phyloP scores from a whole-genome alignment of 2,797 vertebrate genomes.

The Pitangus sulphuratus region DNA sequence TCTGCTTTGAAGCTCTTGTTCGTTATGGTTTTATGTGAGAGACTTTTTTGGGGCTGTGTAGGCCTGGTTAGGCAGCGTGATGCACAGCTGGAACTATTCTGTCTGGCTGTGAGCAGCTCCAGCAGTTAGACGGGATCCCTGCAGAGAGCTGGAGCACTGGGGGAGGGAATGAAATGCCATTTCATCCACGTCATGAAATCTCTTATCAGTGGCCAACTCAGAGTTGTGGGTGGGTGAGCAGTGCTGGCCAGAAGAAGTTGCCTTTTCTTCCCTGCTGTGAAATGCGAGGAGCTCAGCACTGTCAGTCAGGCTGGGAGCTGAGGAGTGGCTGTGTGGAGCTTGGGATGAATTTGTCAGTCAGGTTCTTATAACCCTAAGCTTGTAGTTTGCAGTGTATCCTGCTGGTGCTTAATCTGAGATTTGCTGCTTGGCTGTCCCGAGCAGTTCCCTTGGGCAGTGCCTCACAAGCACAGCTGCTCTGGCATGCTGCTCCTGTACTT shows the following conservation, averaged over 20 bases:
- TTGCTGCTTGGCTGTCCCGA: not conserved
- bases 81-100: slow-evolving; percentile 30
- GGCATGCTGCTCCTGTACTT: not conserved
- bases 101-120: slow-evolving; percentile 18
- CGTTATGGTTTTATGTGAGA: not conserved
- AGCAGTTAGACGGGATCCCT: slow-evolving; percentile 50
- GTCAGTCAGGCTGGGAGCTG: slow-evolving; percentile 9
- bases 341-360: slow-evolving; percentile 2
- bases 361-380: not conserved
- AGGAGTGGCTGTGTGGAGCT: not conserved
- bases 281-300: not conserved
- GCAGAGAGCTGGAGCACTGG: slow-evolving; percentile 33
- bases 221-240: slow-evolving; percentile 22
- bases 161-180: slow-evolving; percentile 50
- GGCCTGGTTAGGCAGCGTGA: not conserved
- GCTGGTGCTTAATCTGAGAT: slow-evolving; percentile 14
- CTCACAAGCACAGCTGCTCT: slow-evolving; percentile 9
- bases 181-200: slow-evolving; percentile 40
- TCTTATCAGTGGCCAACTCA: slow-evolving; percentile 54
- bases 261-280: slow-evolving; percentile 17
- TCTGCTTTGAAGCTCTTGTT: not conserved
- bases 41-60: not conserved
- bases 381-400: not conserved
- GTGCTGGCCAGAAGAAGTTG: slow-evolving; percentile 1
- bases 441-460: slow-evolving; percentile 24